These are phyloP conservation scores for Chlorodrepanis virens DNA, from an alignment of 2,113 vertebrate species.

Conservation along the genomic window DNA sequence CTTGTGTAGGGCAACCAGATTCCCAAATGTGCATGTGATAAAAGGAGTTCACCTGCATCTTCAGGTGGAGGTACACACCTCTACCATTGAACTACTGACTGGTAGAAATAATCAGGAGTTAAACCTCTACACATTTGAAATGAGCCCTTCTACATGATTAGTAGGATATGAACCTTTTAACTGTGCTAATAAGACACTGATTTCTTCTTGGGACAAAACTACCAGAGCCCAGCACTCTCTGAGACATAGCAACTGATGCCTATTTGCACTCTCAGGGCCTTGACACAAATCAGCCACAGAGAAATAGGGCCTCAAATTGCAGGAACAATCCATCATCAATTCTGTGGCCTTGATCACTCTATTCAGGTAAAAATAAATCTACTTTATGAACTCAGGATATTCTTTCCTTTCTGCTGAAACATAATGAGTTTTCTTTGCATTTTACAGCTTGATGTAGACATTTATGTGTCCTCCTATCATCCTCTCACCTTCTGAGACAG, in stretches of 20 bases:
- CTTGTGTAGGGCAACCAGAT: not conserved
- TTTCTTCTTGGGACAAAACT: not conserved
- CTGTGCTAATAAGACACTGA: not conserved
- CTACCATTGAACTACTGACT: not conserved
- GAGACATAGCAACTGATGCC: not conserved
- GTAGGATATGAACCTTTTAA: not conserved
- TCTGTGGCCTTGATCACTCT: not conserved
- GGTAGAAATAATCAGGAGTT: not conserved
- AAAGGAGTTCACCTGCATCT: not conserved
- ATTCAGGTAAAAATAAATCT: not conserved
- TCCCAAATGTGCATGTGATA: rapidly evolving
- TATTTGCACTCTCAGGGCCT: not conserved
- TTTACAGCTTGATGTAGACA: not conserved
- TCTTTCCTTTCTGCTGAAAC: not conserved
- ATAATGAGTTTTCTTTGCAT: not conserved
- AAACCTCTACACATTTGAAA: not conserved
- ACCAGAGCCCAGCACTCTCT: not conserved
- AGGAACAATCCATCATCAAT: not conserved
- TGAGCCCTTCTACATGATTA: not conserved
- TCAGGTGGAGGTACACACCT: not conserved
- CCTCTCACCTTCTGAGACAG: not conserved
- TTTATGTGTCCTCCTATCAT: not conserved
- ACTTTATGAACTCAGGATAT: not conserved
- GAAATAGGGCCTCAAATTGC: not conserved
- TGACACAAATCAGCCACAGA: not conserved